Conservation (phyloP, 2,888 invertebrate species). For the Lacanobia wlatinum region DNA sequence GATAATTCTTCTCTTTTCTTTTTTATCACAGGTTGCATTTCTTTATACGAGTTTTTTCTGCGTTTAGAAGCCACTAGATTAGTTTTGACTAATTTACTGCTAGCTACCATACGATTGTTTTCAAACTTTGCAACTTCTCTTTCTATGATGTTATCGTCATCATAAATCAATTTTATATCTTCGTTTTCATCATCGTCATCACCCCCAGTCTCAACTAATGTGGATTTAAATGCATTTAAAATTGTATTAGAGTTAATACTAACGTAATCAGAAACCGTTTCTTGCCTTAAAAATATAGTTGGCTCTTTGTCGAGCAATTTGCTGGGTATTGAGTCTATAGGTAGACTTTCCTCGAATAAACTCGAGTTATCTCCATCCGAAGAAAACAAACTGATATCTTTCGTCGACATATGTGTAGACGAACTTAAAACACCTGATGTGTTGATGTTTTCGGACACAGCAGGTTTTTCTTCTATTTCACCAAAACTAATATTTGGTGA, state of each 20-base stretch:
- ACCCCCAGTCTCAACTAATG: slow-evolving; percentile 69
- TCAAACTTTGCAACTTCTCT: slow-evolving; percentile 54
- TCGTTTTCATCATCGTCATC: slow-evolving; percentile 75
- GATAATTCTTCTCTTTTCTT: slow-evolving; percentile 70
- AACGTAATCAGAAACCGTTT: slow-evolving; percentile 64
- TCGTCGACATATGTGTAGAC: slow-evolving; percentile 70
- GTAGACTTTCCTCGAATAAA: slow-evolving; percentile 91
- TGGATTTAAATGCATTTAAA: slow-evolving; percentile 79
- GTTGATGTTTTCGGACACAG: slow-evolving; percentile 40
- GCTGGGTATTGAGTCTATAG: slow-evolving; percentile 87
- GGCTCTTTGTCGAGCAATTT: slow-evolving; percentile 84
- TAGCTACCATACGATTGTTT: slow-evolving; percentile 70
- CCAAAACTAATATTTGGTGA: slow-evolving; percentile 85
- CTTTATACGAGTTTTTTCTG: slow-evolving; percentile 54
- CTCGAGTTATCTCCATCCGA: slow-evolving; percentile 88
- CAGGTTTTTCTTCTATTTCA: slow-evolving; percentile 71
- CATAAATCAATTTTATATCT: slow-evolving; percentile 84
- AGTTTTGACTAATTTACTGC: slow-evolving; percentile 73
- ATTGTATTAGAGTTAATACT: slow-evolving; percentile 77
- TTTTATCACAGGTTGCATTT: slow-evolving; percentile 68
- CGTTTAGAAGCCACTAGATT: slow-evolving; percentile 79
- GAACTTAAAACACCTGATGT: slow-evolving; percentile 53
- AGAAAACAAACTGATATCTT: slow-evolving; percentile 86
- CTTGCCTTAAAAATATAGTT: slow-evolving; percentile 52
- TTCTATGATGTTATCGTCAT: slow-evolving; percentile 72